Percentiles rank a stretch among this genome's conserved stretches.
Evolutionary conservation across 2,888 invertebrate genomes (phyloP).

Genomic region (Tigriopus californicus): DNA sequence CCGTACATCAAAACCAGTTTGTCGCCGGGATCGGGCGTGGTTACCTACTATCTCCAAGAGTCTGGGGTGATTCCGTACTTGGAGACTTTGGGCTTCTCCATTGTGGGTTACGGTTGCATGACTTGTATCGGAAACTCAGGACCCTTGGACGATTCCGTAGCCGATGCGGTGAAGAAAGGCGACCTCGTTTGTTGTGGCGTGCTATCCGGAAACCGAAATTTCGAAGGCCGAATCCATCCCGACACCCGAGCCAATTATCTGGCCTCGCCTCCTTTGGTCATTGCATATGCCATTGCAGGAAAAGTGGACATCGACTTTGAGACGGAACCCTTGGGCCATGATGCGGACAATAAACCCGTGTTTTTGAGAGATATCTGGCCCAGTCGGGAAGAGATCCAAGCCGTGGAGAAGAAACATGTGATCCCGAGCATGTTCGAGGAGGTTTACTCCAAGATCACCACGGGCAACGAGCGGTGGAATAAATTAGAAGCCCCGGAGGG

Average conservation of each 20-base stretch:
- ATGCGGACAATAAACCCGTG: constrained; percentile 47
- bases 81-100: constrained; percentile 68
- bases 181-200: constrained; percentile 87
- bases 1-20: constrained; percentile 93
- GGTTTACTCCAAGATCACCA: constrained; percentile 55
- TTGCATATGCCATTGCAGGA: constrained; percentile 91
- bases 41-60: constrained; percentile 66
- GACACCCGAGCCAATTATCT: constrained; percentile 90
- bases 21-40: constrained; percentile 86
- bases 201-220: constrained; percentile 90
- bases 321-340: constrained; percentile 54
- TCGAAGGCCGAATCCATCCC: constrained; percentile 93
- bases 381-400: constrained; percentile 65
- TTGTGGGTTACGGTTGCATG: constrained; percentile 97
- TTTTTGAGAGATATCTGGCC: constrained; percentile 91
- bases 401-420: constrained; percentile 65
- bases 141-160: constrained; percentile 71
- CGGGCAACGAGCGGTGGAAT: constrained; percentile 58
- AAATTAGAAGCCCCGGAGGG: constrained; percentile 53
- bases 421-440: constrained; percentile 77
- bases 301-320: constrained; percentile 88
- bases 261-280: constrained; percentile 83
- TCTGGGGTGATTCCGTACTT: constrained; percentile 81
- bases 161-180: constrained; percentile 76
- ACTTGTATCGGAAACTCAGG: constrained; percentile 98